Percentiles rank a stretch among this genome's conserved stretches.
phyloP scores from a whole-genome alignment of 2,888 invertebrate genomes.

The Drosophila cognata region DNA sequence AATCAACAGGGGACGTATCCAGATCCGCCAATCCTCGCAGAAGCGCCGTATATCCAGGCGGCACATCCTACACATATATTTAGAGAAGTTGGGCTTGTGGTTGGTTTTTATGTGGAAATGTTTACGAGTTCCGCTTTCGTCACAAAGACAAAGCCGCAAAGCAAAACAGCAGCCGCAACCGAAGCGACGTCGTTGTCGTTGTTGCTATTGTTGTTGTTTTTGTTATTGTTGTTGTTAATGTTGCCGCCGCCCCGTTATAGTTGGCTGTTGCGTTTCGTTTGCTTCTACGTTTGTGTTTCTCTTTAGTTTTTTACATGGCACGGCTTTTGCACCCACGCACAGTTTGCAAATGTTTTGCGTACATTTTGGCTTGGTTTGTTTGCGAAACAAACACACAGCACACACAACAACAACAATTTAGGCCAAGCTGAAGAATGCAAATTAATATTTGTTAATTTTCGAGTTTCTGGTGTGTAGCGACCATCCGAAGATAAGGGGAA shows the following conservation, averaged over 20 bases:
- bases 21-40: constrained; percentile 90
- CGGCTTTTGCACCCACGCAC: constrained; percentile 38
- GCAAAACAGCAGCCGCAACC: constrained; percentile 31
- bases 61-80: constrained; percentile 64
- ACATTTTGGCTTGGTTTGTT: constrained; percentile 28
- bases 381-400: constrained; percentile 12
- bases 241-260: constrained; percentile 67
- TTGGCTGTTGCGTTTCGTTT: constrained; percentile 38
- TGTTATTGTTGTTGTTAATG: constrained; percentile 41
- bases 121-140: constrained; percentile 52
- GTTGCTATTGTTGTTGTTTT: constrained; percentile 24
- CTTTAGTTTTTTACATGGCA: constrained; percentile 37
- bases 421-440: constrained; percentile 16
- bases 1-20: constrained; percentile 95
- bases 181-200: constrained; percentile 25
- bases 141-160: constrained; percentile 51
- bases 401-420: constrained; percentile 17
- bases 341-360: constrained; percentile 19
- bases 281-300: constrained; percentile 17
- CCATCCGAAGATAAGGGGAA: constrained; percentile 44
- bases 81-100: not conserved
- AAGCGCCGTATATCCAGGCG: constrained; percentile 80
- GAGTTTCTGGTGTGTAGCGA: constrained; percentile 29
- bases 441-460: constrained; percentile 37
- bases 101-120: constrained; percentile 17